Percentiles rank a stretch among this genome's conserved stretches.
phyloP scores from a whole-genome alignment of 2,113 vertebrate species.

The Megaceryle torquata region DNA sequence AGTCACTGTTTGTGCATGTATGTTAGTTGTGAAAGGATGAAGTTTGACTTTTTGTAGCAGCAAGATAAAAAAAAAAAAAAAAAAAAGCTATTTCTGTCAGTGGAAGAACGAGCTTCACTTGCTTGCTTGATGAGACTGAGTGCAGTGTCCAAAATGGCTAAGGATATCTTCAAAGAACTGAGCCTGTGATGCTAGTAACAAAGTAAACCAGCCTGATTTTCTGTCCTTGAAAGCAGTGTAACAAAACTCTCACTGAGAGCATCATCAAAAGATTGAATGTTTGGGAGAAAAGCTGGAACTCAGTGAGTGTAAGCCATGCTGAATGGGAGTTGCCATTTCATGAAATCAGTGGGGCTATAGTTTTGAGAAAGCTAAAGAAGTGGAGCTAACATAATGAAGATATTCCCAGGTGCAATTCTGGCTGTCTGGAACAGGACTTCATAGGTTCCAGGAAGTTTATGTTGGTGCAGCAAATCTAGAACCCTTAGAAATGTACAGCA shows the following conservation, averaged over 20 bases:
- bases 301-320: not conserved
- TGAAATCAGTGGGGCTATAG: not conserved
- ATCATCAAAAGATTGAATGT: not conserved
- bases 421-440: not conserved
- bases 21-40: not conserved
- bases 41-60: not conserved
- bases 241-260: not conserved
- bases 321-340: not conserved
- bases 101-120: not conserved
- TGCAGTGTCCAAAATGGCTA: not conserved
- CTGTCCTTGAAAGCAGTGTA: not conserved
- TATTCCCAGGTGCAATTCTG: not conserved
- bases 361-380: not conserved
- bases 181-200: not conserved
- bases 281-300: not conserved
- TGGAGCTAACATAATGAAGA: not conserved
- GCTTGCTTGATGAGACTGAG: not conserved
- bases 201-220: not conserved
- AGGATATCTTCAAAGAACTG: not conserved
- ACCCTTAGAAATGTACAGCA: not conserved
- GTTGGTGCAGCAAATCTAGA: not conserved
- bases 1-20: not conserved
- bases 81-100: not conserved
- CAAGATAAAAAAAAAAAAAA: not conserved
- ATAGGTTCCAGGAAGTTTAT: not conserved